Percentiles rank a stretch among this genome's conserved stretches.
Conservation (phyloP, 2,888 invertebrate genomes). For the Lamellibrachia columna region DNA sequence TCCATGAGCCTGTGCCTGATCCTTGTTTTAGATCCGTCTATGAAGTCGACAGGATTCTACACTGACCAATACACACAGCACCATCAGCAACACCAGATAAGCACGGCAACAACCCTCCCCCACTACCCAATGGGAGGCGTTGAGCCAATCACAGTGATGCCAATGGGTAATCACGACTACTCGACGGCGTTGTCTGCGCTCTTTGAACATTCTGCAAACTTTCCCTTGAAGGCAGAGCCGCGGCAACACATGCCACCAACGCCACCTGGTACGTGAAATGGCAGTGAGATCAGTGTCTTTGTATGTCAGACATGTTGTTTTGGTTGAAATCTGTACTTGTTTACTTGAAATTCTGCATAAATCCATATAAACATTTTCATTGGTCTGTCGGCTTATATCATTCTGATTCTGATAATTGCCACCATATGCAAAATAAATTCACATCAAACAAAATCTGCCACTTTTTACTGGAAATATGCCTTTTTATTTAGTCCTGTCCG, state of each 20-base stretch:
- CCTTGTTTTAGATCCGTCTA: background rate
- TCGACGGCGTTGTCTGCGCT: background rate
- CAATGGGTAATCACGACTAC: background rate
- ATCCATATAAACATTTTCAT: too few species aligned
- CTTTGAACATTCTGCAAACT: background rate
- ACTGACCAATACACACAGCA: background rate
- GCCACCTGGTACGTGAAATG: background rate
- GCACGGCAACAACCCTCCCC: background rate
- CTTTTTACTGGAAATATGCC: too few species aligned
- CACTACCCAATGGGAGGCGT: background rate
- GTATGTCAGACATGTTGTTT: background rate
- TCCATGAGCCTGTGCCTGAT: background rate
- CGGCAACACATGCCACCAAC: conserved; percentile 9
- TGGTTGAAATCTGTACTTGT: background rate
- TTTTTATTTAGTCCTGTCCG: too few species aligned
- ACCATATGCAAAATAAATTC: too few species aligned
- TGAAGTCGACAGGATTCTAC: background rate
- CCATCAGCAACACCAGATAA: background rate
- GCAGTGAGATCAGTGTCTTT: background rate
- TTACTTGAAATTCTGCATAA: too few species aligned
- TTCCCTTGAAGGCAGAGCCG: background rate
- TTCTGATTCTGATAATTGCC: too few species aligned
- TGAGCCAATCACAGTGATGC: conserved; percentile 16
- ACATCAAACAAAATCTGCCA: too few species aligned
- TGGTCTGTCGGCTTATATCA: too few species aligned